Evolutionary conservation across 2,888 invertebrate genomes (phyloP).

Genomic region (Drosophila anomalata): DNA sequence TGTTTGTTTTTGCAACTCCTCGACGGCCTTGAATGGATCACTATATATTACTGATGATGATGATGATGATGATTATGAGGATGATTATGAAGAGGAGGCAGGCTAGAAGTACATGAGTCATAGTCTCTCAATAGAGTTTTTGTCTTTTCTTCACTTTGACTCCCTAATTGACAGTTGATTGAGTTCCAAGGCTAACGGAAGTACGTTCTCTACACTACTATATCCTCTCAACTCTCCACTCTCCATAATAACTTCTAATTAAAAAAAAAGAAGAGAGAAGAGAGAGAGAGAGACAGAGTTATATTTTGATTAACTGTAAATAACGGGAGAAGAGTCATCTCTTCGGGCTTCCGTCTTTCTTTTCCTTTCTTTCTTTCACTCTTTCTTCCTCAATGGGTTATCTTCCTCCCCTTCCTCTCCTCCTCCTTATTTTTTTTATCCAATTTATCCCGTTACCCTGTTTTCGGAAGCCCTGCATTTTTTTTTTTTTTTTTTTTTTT

Average conservation of each 20-base stretch:
- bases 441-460: conserved; percentile 10
- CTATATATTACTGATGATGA: conserved; percentile 1
- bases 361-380: not conserved
- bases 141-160: conserved; percentile 4
- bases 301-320: conserved; percentile 71
- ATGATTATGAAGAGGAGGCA: no score
- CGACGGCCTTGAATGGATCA: conserved; percentile 69
- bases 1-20: conserved; percentile 41
- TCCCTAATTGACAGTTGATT: conserved; percentile 73
- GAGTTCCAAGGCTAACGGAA: conserved; percentile 81
- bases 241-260: conserved; percentile 37
- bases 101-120: conserved; percentile 20
- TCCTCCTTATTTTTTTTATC: not conserved
- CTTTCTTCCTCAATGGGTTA: no score
- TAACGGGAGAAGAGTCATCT: conserved; percentile 32
- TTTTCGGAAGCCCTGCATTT: conserved; percentile 19
- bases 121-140: not conserved
- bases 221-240: not conserved
- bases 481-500: conserved; percentile 9
- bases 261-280: not conserved
- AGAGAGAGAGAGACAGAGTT: conserved; percentile 51
- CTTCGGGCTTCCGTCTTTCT: not conserved
- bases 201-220: conserved; percentile 33
- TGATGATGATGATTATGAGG: not conserved
- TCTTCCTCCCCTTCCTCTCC: no score